These are phyloP conservation scores for Mormyrops boulengeri DNA, from an alignment of 2,797 vertebrate species.

Conservation along the genomic window DNA sequence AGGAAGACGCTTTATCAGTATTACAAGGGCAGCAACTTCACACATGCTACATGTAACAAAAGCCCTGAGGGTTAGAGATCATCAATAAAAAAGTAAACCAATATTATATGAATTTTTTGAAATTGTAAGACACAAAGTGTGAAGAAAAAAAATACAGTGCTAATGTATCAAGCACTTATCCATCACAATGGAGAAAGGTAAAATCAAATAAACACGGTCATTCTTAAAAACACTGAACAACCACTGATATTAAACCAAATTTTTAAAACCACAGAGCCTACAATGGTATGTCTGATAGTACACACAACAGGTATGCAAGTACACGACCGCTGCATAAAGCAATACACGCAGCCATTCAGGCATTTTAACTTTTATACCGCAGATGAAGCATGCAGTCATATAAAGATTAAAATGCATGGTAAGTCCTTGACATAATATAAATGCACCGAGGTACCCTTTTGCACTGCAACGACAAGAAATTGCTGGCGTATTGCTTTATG, in stretches of 20 bases:
- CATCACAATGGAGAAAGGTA: neutral
- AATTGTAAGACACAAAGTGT: neutral
- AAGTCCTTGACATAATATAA: neutral
- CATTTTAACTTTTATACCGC: neutral
- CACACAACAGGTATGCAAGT: neutral
- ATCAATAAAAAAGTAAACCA: neutral
- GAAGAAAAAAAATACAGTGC: neutral
- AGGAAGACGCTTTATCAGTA: slow-evolving; percentile 91
- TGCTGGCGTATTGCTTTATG: neutral
- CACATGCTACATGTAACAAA: neutral
- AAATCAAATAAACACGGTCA: neutral
- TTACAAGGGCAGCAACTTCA: slow-evolving; percentile 65
- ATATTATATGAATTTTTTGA: neutral
- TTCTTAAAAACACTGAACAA: neutral
- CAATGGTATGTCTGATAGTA: neutral
- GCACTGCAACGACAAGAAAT: neutral
- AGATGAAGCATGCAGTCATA: neutral
- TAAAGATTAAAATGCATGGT: neutral
- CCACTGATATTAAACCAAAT: neutral
- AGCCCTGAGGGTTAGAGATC: neutral
- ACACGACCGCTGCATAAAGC: neutral
- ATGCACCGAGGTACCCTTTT: neutral
- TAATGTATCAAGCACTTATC: neutral
- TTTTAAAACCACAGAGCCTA: neutral
- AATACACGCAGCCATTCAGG: neutral